Conservation (phyloP, 2,888 invertebrate genomes). For the Patella depressa region DNA sequence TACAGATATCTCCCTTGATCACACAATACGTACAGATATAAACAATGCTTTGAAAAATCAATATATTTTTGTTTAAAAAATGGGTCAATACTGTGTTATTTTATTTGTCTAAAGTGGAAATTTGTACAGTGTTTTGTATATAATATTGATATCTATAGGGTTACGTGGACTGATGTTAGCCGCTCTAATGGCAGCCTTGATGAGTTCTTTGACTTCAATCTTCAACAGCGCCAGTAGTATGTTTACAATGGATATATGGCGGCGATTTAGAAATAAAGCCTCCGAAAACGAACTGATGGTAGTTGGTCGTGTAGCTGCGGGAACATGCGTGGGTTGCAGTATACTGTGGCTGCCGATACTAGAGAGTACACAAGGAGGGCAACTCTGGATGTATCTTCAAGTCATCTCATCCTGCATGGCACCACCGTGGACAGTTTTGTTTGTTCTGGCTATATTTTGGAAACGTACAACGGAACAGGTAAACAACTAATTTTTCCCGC, state of each 20-base stretch:
- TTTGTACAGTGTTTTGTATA: too few relatives aligned
- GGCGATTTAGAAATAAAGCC: slow-evolving; percentile 52
- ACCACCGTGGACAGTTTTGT: slow-evolving; percentile 74
- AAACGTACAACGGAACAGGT: slow-evolving; percentile 73
- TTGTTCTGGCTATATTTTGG: slow-evolving; percentile 73
- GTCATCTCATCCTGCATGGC: slow-evolving; percentile 73
- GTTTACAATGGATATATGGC: slow-evolving; percentile 75
- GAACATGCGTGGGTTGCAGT: slow-evolving; percentile 62
- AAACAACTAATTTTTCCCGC: slow-evolving; percentile 11
- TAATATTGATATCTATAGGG: slow-evolving; percentile 40
- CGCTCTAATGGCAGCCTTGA: slow-evolving; percentile 74
- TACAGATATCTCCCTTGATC: too few relatives aligned
- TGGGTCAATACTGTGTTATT: too few relatives aligned
- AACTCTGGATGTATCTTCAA: slow-evolving; percentile 75
- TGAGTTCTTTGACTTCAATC: slow-evolving; percentile 74
- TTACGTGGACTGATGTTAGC: slow-evolving; percentile 71
- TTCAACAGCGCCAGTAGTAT: slow-evolving; percentile 73
- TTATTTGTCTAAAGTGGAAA: too few relatives aligned
- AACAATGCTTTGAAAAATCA: too few relatives aligned
- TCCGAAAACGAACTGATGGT: slow-evolving; percentile 65
- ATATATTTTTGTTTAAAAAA: too few relatives aligned
- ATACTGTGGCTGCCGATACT: slow-evolving; percentile 73
- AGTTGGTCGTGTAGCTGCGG: slow-evolving; percentile 67
- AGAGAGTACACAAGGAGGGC: slow-evolving; percentile 70
- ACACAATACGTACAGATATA: too few relatives aligned